A percentile compares a stretch with the other conserved stretches of the same genome.
Conservation (phyloP, 2,113 vertebrate genomes). For the Numenius arquata region DNA sequence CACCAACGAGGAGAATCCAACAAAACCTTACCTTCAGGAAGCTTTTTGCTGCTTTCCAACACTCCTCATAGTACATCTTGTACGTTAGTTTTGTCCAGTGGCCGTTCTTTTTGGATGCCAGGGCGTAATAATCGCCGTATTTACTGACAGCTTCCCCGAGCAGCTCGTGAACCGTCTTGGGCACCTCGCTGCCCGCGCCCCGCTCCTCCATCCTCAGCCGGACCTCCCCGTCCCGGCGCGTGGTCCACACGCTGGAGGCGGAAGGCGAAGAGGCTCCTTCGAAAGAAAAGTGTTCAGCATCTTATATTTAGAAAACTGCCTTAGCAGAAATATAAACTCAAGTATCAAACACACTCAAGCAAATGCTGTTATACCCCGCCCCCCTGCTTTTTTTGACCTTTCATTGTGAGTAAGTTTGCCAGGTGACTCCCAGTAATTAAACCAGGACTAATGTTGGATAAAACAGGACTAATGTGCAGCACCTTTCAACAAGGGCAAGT, state of each 20-base stretch:
- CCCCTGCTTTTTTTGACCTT: accelerated
- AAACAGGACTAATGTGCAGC: too few relatives aligned
- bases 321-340: not conserved
- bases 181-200: slow-evolving; percentile 72
- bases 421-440: not conserved
- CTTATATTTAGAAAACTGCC: not conserved
- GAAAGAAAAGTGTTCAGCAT: not conserved
- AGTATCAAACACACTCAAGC: not conserved
- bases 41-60: slow-evolving; percentile 84
- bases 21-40: slow-evolving; percentile 82
- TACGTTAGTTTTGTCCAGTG: slow-evolving; percentile 76
- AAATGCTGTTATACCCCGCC: not conserved
- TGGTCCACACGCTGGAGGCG: slow-evolving; percentile 74
- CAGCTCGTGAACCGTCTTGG: slow-evolving; percentile 82
- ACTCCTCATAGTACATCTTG: slow-evolving; percentile 83
- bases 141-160: slow-evolving; percentile 69
- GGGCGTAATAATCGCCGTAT: slow-evolving; percentile 72
- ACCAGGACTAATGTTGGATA: not conserved
- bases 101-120: slow-evolving; percentile 80
- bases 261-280: not conserved
- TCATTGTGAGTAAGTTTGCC: not conserved
- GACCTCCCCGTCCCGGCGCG: slow-evolving; percentile 75
- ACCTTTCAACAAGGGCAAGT: too few relatives aligned
- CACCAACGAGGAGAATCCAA: not conserved
- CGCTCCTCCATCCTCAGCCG: slow-evolving; percentile 77